Evolutionary conservation across 53 echinoderm and acorn worm genomes (phyloP), one percentile per base, ranked within the genome.

Genomic region (Glandiceps talaboti): DNA sequence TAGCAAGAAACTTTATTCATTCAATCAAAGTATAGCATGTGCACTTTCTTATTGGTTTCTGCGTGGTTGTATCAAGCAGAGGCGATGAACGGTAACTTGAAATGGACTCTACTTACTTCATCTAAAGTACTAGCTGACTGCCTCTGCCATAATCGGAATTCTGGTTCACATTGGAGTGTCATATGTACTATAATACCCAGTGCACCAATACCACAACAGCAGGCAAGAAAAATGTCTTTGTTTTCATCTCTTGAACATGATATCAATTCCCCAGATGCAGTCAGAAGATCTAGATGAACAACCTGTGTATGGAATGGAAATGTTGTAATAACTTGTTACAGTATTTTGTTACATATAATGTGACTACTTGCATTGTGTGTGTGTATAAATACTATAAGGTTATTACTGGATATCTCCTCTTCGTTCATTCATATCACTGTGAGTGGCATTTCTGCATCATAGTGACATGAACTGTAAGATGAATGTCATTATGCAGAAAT

Each of bases 111-210:
- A 74, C 75, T 82, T 81, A 94, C 95, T 82, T 94, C 95, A 32
- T 94, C 92, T 28, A 94, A 33, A 27, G 95, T 90, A 29, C 88
- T 84, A 0, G 90, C 82, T 0, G 76, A 76, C 31, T 86, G 86
- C 30, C 33, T 78, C 64, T 45, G 64, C 64, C 64, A 45, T 25
- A 94, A 77, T 31, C 82, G 85, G 81, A 85, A 94, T 29, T 88
- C 86, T 28, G 89, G 86, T 77, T 90, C 90, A 82, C 92, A 94
- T 75, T 94, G 95, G 26, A 94, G 73, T 28, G 90, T 94, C 27
- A 90, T 77, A 33, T 88, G 79, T 29, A 85, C 33, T 74, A 94
- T 92, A 78, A 94, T 76, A 0, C 95, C 95, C 1, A 94, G 74
- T 25, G 86, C 84, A 1, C 95, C 95, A 26, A 94, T 29, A 32